A percentile compares a stretch with the other conserved stretches of the same genome.
These are phyloP conservation scores for Gyrodactylus salaris DNA, from an alignment of 1,140 invertebrate genomes.

Conservation along the genomic window DNA sequence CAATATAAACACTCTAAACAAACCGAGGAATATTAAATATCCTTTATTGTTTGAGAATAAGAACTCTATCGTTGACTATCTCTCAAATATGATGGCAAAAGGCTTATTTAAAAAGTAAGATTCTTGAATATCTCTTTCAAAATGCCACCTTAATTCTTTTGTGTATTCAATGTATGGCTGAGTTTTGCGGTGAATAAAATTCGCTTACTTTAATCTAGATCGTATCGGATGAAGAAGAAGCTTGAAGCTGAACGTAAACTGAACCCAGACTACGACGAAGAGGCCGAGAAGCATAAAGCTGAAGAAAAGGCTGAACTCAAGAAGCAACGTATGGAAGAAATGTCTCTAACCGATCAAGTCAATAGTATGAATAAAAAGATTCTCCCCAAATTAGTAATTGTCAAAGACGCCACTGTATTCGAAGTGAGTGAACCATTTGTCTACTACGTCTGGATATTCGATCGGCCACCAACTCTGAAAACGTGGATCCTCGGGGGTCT, in stretches of 20 bases:
- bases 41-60: neutral
- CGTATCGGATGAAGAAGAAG: neutral
- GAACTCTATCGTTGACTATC: neutral
- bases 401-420: neutral
- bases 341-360: neutral
- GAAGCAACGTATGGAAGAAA: neutral
- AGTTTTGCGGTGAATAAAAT: no score
- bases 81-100: neutral
- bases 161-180: no score
- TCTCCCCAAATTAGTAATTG: neutral
- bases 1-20: neutral
- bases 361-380: neutral
- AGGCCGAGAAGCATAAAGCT: neutral
- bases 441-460: slow-evolving; percentile 4
- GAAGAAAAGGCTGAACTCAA: neutral
- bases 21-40: neutral
- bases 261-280: neutral
- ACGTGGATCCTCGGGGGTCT: neutral
- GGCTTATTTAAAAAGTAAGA: neutral
- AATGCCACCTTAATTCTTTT: no score
- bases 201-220: no score
- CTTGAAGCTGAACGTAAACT: neutral
- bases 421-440: neutral
- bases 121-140: neutral
- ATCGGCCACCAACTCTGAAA: neutral